phyloP scores from a whole-genome alignment of 2,888 invertebrate genomes.

The Macrophya alboannulata region DNA sequence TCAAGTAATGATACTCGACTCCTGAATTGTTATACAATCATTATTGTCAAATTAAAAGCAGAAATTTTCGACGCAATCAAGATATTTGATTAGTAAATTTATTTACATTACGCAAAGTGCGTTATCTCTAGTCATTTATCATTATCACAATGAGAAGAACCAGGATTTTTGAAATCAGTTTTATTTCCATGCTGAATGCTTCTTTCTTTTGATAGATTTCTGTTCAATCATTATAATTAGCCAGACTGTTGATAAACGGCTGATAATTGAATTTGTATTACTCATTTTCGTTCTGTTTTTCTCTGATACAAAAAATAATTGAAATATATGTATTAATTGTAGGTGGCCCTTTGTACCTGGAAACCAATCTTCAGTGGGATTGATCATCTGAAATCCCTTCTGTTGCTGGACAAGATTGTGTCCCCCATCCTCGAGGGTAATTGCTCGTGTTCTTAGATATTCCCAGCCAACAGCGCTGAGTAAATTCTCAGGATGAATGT shows the following conservation, averaged over 20 bases:
- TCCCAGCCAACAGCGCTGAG: constrained; percentile 92
- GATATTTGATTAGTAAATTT: neutral
- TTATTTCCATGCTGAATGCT: neutral
- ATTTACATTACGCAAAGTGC: neutral
- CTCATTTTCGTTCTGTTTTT: neutral
- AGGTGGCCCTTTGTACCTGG: constrained; percentile 83
- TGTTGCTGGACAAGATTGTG: constrained; percentile 87
- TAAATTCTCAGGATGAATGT: constrained; percentile 87
- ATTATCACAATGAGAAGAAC: neutral
- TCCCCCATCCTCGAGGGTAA: constrained; percentile 88
- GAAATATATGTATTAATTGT: neutral
- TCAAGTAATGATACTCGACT: neutral
- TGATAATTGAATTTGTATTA: neutral
- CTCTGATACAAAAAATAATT: neutral
- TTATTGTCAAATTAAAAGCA: neutral
- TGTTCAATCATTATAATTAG: neutral
- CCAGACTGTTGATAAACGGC: neutral
- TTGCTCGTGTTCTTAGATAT: constrained; percentile 88
- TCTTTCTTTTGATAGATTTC: neutral
- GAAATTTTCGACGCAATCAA: neutral
- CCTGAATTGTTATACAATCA: neutral
- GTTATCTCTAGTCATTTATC: neutral
- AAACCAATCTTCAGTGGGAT: constrained; percentile 94
- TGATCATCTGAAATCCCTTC: constrained; percentile 92
- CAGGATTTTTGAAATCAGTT: neutral